phyloP scores from a whole-genome alignment of 1,140 invertebrate species.

The Drosophila lacertosa region DNA sequence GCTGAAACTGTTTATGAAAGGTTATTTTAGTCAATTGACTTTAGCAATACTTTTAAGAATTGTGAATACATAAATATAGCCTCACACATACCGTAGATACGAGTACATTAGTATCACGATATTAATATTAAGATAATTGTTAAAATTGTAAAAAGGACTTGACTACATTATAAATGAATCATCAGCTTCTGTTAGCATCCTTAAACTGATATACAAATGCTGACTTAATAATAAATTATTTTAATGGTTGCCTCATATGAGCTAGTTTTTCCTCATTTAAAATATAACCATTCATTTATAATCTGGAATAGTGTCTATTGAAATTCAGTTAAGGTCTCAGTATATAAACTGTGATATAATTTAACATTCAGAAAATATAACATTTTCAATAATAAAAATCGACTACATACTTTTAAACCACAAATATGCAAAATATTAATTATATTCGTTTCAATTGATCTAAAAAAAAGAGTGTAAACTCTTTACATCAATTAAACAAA shows the following conservation, averaged over 20 bases:
- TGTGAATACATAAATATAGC: slow-evolving; percentile 56
- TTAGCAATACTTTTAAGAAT: slow-evolving; percentile 54
- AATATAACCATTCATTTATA: slow-evolving; percentile 20
- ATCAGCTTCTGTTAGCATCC: slow-evolving; percentile 27
- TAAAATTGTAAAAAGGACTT: slow-evolving; percentile 69
- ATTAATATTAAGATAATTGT: slow-evolving; percentile 45
- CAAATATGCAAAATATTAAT: background rate
- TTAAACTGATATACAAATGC: slow-evolving; percentile 23
- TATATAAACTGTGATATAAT: slow-evolving; percentile 51
- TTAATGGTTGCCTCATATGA: slow-evolving; percentile 26
- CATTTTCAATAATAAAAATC: background rate
- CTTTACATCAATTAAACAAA: too few species aligned
- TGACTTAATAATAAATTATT: slow-evolving; percentile 36
- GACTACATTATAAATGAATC: slow-evolving; percentile 32
- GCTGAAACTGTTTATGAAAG: slow-evolving; percentile 64
- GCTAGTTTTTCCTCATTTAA: slow-evolving; percentile 24
- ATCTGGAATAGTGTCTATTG: slow-evolving; percentile 21
- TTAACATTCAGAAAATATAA: slow-evolving; percentile 7
- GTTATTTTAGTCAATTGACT: slow-evolving; percentile 52
- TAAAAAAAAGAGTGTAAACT: too few species aligned
- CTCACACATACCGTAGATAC: slow-evolving; percentile 43
- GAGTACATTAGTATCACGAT: slow-evolving; percentile 52
- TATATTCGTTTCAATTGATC: slow-evolving; percentile 3
- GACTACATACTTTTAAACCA: background rate
- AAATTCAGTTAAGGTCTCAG: slow-evolving; percentile 38